Percentiles rank a stretch among this genome's conserved stretches.
Evolutionary conservation across 1,140 invertebrate genomes (phyloP).

Genomic region (Drosophila navojoa): DNA sequence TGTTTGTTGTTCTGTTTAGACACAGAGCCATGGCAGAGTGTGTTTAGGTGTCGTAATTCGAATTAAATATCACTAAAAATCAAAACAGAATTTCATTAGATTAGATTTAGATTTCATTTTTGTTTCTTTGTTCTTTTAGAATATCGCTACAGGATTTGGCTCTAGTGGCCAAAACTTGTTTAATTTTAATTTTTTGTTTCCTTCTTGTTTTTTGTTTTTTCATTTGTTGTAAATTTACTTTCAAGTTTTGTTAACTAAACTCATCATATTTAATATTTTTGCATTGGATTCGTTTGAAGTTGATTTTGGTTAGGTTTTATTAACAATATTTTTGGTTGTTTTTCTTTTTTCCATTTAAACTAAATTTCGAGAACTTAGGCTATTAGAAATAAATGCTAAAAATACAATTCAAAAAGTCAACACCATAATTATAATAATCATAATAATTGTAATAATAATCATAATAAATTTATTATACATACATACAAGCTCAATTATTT

Average conservation of each 20-base stretch:
- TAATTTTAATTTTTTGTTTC: neutral
- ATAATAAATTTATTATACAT: slow-evolving; percentile 76
- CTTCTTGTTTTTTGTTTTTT: neutral
- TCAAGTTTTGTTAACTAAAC: slow-evolving; percentile 57
- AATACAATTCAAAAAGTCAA: slow-evolving; percentile 50
- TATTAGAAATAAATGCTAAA: slow-evolving; percentile 55
- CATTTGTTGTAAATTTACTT: neutral
- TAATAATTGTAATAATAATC: slow-evolving; percentile 56
- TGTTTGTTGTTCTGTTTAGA: slow-evolving; percentile 41
- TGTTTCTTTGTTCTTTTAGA: slow-evolving; percentile 66
- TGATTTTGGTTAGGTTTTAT: slow-evolving; percentile 38
- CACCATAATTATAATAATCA: slow-evolving; percentile 46
- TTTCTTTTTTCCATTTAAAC: slow-evolving; percentile 24
- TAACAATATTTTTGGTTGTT: slow-evolving; percentile 16
- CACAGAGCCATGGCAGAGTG: slow-evolving; percentile 75
- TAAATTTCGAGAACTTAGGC: slow-evolving; percentile 55
- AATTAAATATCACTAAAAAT: slow-evolving; percentile 80
- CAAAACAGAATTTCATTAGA: slow-evolving; percentile 59
- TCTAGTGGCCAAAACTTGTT: slow-evolving; percentile 57
- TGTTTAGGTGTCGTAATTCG: slow-evolving; percentile 48
- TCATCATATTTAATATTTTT: slow-evolving; percentile 45
- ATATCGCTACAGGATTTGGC: slow-evolving; percentile 73
- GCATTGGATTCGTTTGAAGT: slow-evolving; percentile 42
- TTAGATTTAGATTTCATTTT: slow-evolving; percentile 21
- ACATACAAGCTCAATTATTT: slow-evolving; percentile 76